These are phyloP conservation scores for Polymixis flavicincta DNA, from an alignment of 2,888 invertebrate genomes.

Conservation along the genomic window DNA sequence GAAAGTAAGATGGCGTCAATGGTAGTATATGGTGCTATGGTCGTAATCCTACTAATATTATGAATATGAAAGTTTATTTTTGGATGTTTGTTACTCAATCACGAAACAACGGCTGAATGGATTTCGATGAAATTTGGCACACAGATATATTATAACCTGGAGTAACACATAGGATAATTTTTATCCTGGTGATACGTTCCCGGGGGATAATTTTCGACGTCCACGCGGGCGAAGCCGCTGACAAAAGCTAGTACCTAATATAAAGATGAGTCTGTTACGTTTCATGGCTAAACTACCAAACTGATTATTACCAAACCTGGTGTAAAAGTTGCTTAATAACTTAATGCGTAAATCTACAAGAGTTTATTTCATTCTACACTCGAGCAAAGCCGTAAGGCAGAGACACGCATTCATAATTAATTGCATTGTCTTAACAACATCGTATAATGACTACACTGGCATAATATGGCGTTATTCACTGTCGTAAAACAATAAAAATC, in stretches of 20 bases:
- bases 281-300: neutral
- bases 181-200: no score
- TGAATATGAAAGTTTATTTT: no score
- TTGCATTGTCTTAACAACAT: constrained; percentile 3
- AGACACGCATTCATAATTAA: neutral
- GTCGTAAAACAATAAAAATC: constrained; percentile 28
- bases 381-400: neutral
- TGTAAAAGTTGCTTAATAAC: neutral
- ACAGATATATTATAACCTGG: no score
- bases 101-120: no score
- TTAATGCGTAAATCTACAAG: neutral
- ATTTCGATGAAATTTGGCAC: no score
- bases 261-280: neutral
- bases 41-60: no score
- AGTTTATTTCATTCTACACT: neutral
- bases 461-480: neutral
- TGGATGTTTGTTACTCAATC: no score
- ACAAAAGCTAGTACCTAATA: no score
- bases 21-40: neutral
- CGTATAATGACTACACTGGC: neutral
- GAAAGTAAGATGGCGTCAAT: neutral
- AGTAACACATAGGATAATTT: no score
- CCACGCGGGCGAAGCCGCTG: no score
- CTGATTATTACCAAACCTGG: neutral
- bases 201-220: no score